These are phyloP conservation scores for Octopus sinensis DNA, from an alignment of 1,140 invertebrate genomes.

Conservation along the genomic window DNA sequence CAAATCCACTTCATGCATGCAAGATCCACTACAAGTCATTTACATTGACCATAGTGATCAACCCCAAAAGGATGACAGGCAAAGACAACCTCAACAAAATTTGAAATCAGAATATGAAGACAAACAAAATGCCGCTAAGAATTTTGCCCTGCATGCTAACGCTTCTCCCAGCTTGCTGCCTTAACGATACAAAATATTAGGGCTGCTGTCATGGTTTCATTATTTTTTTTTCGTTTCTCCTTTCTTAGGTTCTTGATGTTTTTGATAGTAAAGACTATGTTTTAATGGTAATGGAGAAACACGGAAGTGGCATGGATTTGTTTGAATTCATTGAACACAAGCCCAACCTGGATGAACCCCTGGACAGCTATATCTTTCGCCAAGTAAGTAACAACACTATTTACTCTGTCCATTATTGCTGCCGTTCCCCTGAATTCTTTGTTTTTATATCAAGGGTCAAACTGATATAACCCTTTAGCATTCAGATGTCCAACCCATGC, in stretches of 20 bases:
- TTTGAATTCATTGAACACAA: slow-evolving; percentile 77
- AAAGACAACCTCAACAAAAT: too few species aligned
- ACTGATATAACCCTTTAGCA: slow-evolving; percentile 3
- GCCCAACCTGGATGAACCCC: slow-evolving; percentile 68
- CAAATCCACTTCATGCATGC: too few species aligned
- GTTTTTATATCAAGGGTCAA: slow-evolving; percentile 13
- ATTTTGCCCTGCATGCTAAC: too few species aligned
- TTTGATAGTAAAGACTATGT: slow-evolving; percentile 72
- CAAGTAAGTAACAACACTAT: slow-evolving; percentile 60
- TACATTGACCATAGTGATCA: too few species aligned
- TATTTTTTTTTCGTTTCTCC: neutral
- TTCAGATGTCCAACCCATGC: neutral
- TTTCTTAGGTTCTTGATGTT: slow-evolving; percentile 66
- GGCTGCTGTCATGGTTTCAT: neutral
- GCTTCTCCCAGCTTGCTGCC: too few species aligned
- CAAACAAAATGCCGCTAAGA: too few species aligned
- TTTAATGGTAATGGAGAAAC: slow-evolving; percentile 78
- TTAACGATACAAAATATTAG: too few species aligned
- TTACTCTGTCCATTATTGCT: slow-evolving; percentile 13
- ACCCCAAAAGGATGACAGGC: too few species aligned
- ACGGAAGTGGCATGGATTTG: slow-evolving; percentile 75
- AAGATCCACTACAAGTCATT: too few species aligned
- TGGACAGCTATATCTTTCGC: slow-evolving; percentile 72
- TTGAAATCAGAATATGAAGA: too few species aligned
- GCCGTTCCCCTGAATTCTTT: slow-evolving; percentile 16